Evolutionary conservation across 2,888 invertebrate species (phyloP).

Genomic region (Hipparchia semele): DNA sequence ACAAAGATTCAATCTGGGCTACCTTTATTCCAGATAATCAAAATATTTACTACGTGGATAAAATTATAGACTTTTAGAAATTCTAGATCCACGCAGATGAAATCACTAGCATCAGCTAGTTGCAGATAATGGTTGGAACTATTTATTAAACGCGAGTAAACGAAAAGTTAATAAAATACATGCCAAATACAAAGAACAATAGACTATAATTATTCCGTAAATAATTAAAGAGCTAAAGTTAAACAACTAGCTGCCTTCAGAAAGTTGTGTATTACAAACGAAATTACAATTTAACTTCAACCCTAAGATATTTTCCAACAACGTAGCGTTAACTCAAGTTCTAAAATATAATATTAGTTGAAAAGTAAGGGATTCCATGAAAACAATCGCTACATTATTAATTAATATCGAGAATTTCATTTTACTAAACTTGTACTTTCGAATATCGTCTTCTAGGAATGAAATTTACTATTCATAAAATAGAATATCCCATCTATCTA

Average conservation of each 20-base stretch:
- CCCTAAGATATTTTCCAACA: conserved; percentile 12
- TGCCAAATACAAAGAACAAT: conserved; percentile 11
- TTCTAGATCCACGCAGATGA: too few relatives aligned
- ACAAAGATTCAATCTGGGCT: too few relatives aligned
- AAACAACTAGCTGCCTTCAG: conserved; percentile 4
- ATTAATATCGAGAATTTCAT: neutral
- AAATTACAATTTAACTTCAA: conserved; percentile 25
- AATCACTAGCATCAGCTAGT: neutral
- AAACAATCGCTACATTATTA: conserved; percentile 6
- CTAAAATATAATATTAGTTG: conserved; percentile 5
- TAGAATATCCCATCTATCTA: too few relatives aligned
- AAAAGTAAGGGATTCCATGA: neutral
- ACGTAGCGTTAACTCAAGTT: conserved; percentile 10
- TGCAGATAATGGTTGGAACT: neutral
- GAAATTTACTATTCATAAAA: too few relatives aligned
- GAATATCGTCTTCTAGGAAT: neutral
- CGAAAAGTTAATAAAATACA: neutral
- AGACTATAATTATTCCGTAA: conserved; percentile 13
- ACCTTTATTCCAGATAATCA: too few relatives aligned
- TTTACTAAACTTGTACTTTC: conserved; percentile 3
- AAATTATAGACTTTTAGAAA: too few relatives aligned
- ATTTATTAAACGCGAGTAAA: neutral
- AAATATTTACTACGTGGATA: too few relatives aligned
- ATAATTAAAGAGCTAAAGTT: conserved; percentile 21
- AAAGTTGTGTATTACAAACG: conserved; percentile 20